These are phyloP conservation scores for Dasypolia templi DNA, from an alignment of 2,888 invertebrate species.

Conservation along the genomic window DNA sequence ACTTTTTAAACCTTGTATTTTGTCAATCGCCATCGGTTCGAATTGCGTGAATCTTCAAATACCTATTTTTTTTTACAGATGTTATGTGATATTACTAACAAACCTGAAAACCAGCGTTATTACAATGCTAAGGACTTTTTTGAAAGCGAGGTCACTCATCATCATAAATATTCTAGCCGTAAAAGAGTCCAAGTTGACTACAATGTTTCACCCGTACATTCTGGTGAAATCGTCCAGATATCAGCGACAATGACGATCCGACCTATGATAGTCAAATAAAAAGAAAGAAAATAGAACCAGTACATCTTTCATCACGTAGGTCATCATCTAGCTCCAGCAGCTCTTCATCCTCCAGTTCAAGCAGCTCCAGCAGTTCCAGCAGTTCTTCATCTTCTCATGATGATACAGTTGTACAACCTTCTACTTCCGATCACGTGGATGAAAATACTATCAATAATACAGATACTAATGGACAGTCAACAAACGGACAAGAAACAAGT, in stretches of 20 bases:
- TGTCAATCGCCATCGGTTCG: slow-evolving; percentile 17
- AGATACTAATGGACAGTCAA: too few species aligned
- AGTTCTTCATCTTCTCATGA: too few species aligned
- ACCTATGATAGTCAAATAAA: slow-evolving; percentile 28
- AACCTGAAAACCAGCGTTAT: slow-evolving; percentile 18
- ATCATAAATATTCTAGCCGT: slow-evolving; percentile 23
- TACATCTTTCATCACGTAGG: too few species aligned
- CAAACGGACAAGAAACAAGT: too few species aligned
- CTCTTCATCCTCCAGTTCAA: too few species aligned
- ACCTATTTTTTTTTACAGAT: slow-evolving; percentile 11
- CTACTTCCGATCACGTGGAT: too few species aligned
- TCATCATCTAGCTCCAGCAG: too few species aligned
- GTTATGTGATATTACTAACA: slow-evolving; percentile 18
- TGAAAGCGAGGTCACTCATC: slow-evolving; percentile 13
- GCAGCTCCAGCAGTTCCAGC: too few species aligned
- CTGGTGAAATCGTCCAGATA: slow-evolving; percentile 20
- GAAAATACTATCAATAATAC: too few species aligned
- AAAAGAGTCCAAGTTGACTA: slow-evolving; percentile 26
- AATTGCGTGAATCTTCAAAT: slow-evolving; percentile 20
- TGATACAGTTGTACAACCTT: too few species aligned
- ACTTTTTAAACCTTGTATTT: slow-evolving; percentile 25
- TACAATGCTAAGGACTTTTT: slow-evolving; percentile 18
- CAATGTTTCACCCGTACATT: slow-evolving; percentile 31
- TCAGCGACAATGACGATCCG: slow-evolving; percentile 28
- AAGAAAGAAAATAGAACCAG: slow-evolving; percentile 31